Percentiles rank a stretch among this genome's conserved stretches.
These are phyloP conservation scores for Harpegnathos saltator DNA, from an alignment of 1,140 invertebrate genomes.

Conservation along the genomic window DNA sequence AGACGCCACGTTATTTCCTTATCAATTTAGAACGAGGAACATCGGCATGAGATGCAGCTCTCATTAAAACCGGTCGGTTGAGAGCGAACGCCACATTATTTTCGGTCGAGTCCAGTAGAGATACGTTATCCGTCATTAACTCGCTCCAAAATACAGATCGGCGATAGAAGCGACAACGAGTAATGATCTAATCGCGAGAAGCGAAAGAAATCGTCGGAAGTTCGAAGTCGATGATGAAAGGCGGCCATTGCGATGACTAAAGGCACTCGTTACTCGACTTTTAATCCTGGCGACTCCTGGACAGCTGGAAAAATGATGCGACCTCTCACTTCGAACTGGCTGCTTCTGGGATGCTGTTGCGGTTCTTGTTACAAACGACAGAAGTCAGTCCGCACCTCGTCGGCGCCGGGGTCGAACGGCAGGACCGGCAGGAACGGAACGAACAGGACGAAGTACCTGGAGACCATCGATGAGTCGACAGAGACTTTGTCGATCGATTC, in stretches of 20 bases:
- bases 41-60: neutral
- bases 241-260: constrained; percentile 49
- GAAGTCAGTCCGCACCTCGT: neutral
- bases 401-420: constrained; percentile 2
- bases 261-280: constrained; percentile 65
- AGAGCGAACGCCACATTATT: too few relatives aligned
- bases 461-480: neutral
- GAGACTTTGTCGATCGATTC: constrained; percentile 17
- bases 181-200: neutral
- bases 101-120: neutral
- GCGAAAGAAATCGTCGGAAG: neutral
- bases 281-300: constrained; percentile 58
- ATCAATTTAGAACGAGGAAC: neutral
- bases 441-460: neutral
- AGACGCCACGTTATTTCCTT: neutral
- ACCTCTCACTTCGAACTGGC: constrained; percentile 57
- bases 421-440: neutral
- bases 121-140: neutral
- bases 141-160: neutral
- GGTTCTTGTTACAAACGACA: constrained; percentile 47
- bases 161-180: neutral
- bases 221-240: constrained; percentile 51
- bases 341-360: constrained; percentile 67
- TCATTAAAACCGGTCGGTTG: neutral
- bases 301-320: constrained; percentile 50